A percentile compares a stretch with the other conserved stretches of the same genome.
phyloP scores from a whole-genome alignment of 1,140 invertebrate genomes.

The Bombus pyrosoma region DNA sequence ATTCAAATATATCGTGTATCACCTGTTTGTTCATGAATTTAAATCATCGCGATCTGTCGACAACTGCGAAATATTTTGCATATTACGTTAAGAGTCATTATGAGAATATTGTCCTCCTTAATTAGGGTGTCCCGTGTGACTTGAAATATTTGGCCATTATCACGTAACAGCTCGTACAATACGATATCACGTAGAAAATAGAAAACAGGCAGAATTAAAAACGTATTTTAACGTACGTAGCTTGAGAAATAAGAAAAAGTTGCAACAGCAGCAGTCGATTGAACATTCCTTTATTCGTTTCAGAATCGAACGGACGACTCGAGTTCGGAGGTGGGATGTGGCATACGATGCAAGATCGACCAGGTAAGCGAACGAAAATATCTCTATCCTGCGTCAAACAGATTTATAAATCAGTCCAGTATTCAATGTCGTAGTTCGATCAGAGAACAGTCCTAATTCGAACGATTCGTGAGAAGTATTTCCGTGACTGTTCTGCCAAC shows the following conservation, averaged over 20 bases:
- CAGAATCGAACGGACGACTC: conserved; percentile 86
- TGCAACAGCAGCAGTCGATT: not conserved
- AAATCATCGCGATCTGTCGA: not conserved
- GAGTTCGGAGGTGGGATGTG: conserved; percentile 85
- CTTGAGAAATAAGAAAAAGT: not conserved
- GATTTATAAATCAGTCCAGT: no score
- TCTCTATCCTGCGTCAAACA: not conserved
- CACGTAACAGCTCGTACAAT: no score
- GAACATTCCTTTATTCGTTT: conserved; percentile 21
- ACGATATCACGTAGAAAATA: no score
- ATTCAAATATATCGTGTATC: not conserved
- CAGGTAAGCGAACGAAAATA: conserved; percentile 74
- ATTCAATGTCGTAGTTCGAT: not conserved
- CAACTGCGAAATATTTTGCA: not conserved
- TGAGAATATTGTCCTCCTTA: not conserved
- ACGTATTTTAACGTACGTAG: not conserved
- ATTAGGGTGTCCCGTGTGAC: not conserved
- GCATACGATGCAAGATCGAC: conserved; percentile 84
- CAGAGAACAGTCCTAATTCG: not conserved
- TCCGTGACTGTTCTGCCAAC: not conserved
- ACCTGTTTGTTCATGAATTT: conserved; percentile 44
- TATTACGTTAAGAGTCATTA: not conserved
- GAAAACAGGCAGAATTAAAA: no score
- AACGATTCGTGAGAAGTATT: not conserved
- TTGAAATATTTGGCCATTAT: no score